A percentile compares a stretch with the other conserved stretches of the same genome.
These are phyloP conservation scores for Sanderia malayensis DNA, from an alignment of 30 jellyfish, hydroid and myxozoan species.

Conservation along the genomic window DNA sequence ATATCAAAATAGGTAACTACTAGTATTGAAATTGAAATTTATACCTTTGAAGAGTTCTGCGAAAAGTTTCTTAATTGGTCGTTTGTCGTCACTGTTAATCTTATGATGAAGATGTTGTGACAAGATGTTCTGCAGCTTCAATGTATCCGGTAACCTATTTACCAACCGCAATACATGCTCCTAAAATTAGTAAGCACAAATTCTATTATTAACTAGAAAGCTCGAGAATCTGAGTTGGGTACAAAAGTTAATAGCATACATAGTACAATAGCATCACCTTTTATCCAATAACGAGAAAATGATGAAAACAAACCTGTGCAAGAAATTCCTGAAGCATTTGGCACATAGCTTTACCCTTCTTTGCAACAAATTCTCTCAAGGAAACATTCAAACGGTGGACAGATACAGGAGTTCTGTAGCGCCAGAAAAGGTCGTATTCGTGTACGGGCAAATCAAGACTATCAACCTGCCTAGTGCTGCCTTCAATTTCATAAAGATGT, in stretches of 20 bases:
- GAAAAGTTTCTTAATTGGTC: conserved; percentile 15
- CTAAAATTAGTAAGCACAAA: conserved; percentile 4
- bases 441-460: conserved; percentile 12
- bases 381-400: conserved; percentile 31
- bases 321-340: conserved; percentile 24
- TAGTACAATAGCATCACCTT: too few species aligned
- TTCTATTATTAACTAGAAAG: too few species aligned
- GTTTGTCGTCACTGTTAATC: conserved; percentile 26
- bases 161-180: conserved; percentile 40
- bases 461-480: conserved; percentile 3
- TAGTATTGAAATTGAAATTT: too few species aligned
- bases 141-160: conserved; percentile 44
- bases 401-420: conserved; percentile 53
- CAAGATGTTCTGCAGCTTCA: conserved; percentile 44
- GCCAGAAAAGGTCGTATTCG: conserved; percentile 55
- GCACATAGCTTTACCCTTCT: conserved; percentile 28
- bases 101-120: conserved; percentile 13
- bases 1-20: too few species aligned
- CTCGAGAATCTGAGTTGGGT: too few species aligned
- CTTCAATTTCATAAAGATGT: conserved; percentile 48
- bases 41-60: conserved; percentile 11
- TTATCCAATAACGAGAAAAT: too few species aligned
- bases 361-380: conserved; percentile 15
- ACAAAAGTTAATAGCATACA: too few species aligned
- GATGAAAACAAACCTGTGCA: conserved; percentile 29